These are phyloP conservation scores for Eulacestoma nigropectus DNA, from an alignment of 2,113 vertebrate species.

Conservation along the genomic window DNA sequence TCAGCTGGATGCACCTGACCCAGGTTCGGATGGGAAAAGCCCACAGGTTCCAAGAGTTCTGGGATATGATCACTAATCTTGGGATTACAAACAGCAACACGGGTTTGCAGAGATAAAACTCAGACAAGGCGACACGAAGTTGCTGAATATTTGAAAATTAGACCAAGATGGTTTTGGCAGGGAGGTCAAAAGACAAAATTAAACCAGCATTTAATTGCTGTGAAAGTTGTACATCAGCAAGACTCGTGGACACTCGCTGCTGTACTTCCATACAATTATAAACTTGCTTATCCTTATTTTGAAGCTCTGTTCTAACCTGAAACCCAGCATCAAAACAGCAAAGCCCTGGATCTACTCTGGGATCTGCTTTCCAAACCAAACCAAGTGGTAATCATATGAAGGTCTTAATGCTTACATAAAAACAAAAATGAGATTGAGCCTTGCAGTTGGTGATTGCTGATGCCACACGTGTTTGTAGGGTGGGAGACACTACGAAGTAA, in stretches of 20 bases:
- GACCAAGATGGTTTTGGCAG: background rate
- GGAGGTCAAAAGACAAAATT: background rate
- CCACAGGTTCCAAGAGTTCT: background rate
- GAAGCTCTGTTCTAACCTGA: background rate
- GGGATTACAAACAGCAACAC: background rate
- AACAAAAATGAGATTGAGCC: background rate
- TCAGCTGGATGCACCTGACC: background rate
- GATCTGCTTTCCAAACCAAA: background rate
- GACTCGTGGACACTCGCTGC: accelerated
- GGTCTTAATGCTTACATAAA: background rate
- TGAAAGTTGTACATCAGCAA: background rate
- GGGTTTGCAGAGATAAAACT: background rate
- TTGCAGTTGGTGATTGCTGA: background rate
- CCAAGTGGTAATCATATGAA: background rate
- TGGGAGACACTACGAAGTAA: background rate
- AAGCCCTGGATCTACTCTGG: background rate
- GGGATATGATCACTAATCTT: no score
- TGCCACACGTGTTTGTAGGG: background rate
- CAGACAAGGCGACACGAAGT: background rate
- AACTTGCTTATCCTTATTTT: background rate
- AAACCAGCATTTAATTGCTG: background rate
- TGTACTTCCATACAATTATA: background rate
- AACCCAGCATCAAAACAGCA: accelerated
- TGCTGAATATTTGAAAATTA: background rate
- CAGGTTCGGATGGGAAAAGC: background rate